phyloP scores from a whole-genome alignment of 2,113 vertebrate species.

The Mohoua ochrocephala region DNA sequence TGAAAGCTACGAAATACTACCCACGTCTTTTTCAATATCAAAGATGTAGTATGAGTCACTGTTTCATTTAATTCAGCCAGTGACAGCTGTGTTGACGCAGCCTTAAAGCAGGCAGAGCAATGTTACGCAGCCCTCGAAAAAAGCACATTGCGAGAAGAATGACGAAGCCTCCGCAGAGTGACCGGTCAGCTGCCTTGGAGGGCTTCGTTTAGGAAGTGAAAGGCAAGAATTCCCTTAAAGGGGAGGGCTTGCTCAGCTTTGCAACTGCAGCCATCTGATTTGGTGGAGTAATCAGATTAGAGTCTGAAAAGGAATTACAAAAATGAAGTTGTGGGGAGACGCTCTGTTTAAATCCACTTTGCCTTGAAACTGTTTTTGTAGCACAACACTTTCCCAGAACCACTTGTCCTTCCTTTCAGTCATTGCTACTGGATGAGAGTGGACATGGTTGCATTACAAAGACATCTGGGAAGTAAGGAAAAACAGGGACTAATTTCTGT shows the following conservation, averaged over 20 bases:
- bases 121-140: not conserved
- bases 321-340: not conserved
- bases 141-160: not conserved
- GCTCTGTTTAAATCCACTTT: not conserved
- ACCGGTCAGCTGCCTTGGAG: not conserved
- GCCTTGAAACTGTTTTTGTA: not conserved
- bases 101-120: not conserved
- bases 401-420: not conserved
- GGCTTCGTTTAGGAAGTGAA: not conserved
- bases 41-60: conserved; percentile 38
- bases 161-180: not conserved
- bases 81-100: not conserved
- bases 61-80: conserved; percentile 23
- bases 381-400: not conserved
- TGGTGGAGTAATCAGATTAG: not conserved
- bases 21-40: conserved; percentile 1
- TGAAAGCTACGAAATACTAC: not conserved
- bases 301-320: not conserved
- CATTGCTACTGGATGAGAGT: not conserved
- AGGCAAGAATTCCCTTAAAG: not conserved
- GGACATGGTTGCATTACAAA: not conserved
- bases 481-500: not conserved
- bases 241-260: not conserved
- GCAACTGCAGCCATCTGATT: not conserved
- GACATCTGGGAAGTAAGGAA: not conserved